Base-by-base conservation (phyloP, 1,140 invertebrate species). In the Harpegnathos saltator region DNA sequence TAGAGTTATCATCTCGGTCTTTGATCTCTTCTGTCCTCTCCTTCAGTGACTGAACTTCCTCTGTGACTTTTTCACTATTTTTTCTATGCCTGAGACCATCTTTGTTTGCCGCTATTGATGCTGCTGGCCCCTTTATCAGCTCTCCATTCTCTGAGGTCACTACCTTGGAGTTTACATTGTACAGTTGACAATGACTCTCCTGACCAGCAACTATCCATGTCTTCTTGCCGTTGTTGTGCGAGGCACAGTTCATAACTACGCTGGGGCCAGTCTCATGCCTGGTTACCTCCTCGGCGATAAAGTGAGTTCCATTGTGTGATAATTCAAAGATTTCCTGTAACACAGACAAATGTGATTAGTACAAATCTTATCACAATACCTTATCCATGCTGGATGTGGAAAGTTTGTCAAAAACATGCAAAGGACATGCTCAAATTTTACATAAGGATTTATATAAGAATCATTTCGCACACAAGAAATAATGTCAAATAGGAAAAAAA, bases 221-320 rank as follows among this genome's bases (percentile, higher is more conserved):
- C 87, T 96, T 95, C 87, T 97, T 96, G 0, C 95, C 96, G 94
- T 96, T 95, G 89, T 95, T 96, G 26, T 95, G 95, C 14, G 96
- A 95, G 11, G 97, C 95, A 92, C 97, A 97, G 90, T 98, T 99
- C 98, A 99, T 99, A 0, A 99, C 97, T 59, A 98, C 98, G 91
- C 96, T 97, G 1, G 96, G 95, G 3, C 98, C 98, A 15, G 98
- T 98, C 92, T 98, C 97, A 93, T 98, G 97, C 80, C 98, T 95
- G 88, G 97, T 96, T 19, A 98, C 96, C 94, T 98, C 98, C 94
- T 98, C 97, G 0, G 97, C 97, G 58, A 97, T 94, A 91, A 98
- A 98, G 69, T 96, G 96, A 38, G 94, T 95, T 50, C 98, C 97
- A 94, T 98, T 96, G 90, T 98, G 96, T 83, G 96, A 97, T 33